Evolutionary conservation across 1,140 invertebrate species (phyloP).

Genomic region (Papilio polytes): DNA sequence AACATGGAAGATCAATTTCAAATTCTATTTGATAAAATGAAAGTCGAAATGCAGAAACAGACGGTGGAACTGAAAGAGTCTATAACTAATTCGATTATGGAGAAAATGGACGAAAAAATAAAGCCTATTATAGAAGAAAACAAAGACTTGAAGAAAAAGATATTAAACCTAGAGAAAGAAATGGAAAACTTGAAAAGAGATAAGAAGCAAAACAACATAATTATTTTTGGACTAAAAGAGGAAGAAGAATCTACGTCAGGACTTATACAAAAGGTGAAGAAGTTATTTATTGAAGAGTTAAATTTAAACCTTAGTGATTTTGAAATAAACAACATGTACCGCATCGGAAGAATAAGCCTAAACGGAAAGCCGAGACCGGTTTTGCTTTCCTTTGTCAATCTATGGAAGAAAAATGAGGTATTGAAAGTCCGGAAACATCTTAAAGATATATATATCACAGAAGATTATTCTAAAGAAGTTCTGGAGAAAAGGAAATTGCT

Average conservation of each 20-base stretch:
- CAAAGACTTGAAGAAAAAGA: conserved; percentile 43
- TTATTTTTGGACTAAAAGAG: conserved; percentile 43
- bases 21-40: conserved; percentile 49
- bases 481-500: conserved; percentile 47
- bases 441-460: conserved; percentile 43
- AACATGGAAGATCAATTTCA: conserved; percentile 45
- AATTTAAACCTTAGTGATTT: conserved; percentile 41
- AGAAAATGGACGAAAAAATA: conserved; percentile 46
- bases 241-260: conserved; percentile 36
- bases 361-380: conserved; percentile 43
- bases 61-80: conserved; percentile 43
- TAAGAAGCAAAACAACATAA: conserved; percentile 41
- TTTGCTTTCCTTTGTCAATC: conserved; percentile 44
- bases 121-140: conserved; percentile 44
- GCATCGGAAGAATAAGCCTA: conserved; percentile 31
- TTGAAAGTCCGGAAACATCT: conserved; percentile 17
- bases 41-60: conserved; percentile 46
- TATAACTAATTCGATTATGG: conserved; percentile 46
- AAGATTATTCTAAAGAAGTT: conserved; percentile 48
- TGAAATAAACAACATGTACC: conserved; percentile 45
- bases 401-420: conserved; percentile 46
- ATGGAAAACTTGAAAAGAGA: conserved; percentile 40
- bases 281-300: conserved; percentile 37
- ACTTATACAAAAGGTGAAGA: conserved; percentile 36
- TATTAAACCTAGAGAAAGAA: conserved; percentile 38